Evolutionary conservation across 2,888 invertebrate species (phyloP), one percentile per base, ranked within the genome.

Genomic region (Minunthozetes semirufus): DNA sequence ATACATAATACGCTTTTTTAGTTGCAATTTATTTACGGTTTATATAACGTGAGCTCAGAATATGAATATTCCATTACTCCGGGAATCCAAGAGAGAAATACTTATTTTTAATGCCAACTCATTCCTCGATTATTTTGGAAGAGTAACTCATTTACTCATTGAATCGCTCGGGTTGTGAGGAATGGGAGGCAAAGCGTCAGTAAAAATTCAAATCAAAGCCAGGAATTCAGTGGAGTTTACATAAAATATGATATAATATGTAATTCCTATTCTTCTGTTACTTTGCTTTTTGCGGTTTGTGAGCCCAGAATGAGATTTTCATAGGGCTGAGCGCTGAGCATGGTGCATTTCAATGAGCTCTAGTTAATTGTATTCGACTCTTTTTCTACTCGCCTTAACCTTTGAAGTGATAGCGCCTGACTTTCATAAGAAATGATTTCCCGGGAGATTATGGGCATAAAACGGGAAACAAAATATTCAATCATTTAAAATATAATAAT

Each of bases 401-500:
- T 13, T 42, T 42, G 8, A 42, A 9, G 53, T 2, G 3, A 53
- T 25, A 22, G 22, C 50, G 19, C 50, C 50, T 27, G 59, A 27
- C 13, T 11, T 1, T 29, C n/a, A 42, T 42, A 27, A 66, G 66
- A 15, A 66, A 38, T 42, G 42, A 42, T 29, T 19, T 66, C 66
- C 66, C 66, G 42, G 38, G 66, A 38, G 66, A 66, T 66, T 22
- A 42, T 33, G 9, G 50, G 50, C 1, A n/a, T 2, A n/a, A 17
- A 50, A 50, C 4, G 4, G 50, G 22, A 11, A 1, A 4, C 1
- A 42, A 66, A 38, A 66, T 17, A 66, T 66, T 11, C 22, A 3
- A 27, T 66, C 42, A 66, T 66, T 66, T 66, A 66, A 59, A 63
- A 66, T 66, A 42, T 66, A 66, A 66, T 66, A 66, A 66, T 66